Evolutionary conservation across 2,888 invertebrate genomes (phyloP).

Genomic region (Geophilus truncorum): DNA sequence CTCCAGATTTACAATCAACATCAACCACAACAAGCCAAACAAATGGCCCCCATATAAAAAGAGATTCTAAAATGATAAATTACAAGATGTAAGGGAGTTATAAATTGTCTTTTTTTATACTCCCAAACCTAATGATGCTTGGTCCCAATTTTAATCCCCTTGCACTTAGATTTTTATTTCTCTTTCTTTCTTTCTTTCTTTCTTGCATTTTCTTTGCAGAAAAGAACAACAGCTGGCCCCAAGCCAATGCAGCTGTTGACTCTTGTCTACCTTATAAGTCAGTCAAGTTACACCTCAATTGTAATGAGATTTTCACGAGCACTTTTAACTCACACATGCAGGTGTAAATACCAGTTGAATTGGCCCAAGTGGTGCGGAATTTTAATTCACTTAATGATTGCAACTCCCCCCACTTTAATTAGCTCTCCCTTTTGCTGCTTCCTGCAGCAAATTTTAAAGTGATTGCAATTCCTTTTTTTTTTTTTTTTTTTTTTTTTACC

Average conservation of each 20-base stretch:
- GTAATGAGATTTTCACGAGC: conserved; percentile 4
- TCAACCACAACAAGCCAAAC: too few relatives aligned
- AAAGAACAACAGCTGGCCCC: conserved; percentile 1
- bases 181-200: not conserved
- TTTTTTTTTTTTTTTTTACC: not conserved
- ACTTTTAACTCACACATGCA: not conserved
- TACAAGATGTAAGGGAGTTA: not conserved
- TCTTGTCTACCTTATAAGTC: not conserved
- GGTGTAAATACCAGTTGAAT: conserved; percentile 10
- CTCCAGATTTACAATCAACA: too few relatives aligned
- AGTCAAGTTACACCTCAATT: conserved; percentile 3
- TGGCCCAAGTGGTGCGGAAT: conserved; percentile 10
- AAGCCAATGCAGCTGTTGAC: not conserved
- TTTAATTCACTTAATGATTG: conserved; percentile 4
- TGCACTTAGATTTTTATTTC: not conserved
- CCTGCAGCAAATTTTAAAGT: not conserved
- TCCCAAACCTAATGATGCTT: not conserved
- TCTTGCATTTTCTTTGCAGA: not conserved
- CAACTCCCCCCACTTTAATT: not conserved
- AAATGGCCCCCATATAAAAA: too few relatives aligned
- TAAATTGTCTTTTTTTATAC: not conserved
- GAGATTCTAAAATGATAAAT: not conserved
- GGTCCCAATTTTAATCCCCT: not conserved
- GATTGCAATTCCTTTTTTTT: not conserved
- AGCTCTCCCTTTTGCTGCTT: not conserved